These are phyloP conservation scores for Pseudorhiza aurosa DNA, from an alignment of 30 jellyfish, hydroid and myxozoan genomes.

Conservation along the genomic window DNA sequence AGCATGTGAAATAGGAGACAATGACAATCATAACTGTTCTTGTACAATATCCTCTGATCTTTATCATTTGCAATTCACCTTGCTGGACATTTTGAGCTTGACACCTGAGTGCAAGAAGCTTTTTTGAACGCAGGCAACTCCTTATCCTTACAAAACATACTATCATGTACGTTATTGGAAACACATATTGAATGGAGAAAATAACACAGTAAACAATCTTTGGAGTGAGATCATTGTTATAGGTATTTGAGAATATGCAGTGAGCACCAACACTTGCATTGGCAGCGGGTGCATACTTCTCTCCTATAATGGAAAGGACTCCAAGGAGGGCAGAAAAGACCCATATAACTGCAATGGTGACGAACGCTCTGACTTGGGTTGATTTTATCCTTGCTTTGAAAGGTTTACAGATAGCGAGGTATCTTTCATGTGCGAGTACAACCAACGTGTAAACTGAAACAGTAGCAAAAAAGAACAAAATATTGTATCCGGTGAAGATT, in stretches of 20 bases:
- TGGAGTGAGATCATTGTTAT: slow-evolving; percentile 52
- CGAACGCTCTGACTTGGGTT: slow-evolving; percentile 44
- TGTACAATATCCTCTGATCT: slow-evolving; percentile 40
- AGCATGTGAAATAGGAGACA: slow-evolving; percentile 63
- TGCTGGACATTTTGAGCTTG: slow-evolving; percentile 45
- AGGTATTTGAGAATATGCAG: slow-evolving; percentile 69
- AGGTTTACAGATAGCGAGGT: slow-evolving; percentile 73
- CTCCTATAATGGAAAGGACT: slow-evolving; percentile 55
- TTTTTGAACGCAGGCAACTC: slow-evolving; percentile 32
- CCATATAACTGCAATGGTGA: slow-evolving; percentile 39
- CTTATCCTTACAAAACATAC: slow-evolving; percentile 53
- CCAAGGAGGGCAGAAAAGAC: slow-evolving; percentile 63
- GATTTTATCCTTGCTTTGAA: slow-evolving; percentile 54
- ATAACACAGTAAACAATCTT: slow-evolving; percentile 44
- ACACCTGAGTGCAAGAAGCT: slow-evolving; percentile 45
- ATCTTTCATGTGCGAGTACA: slow-evolving; percentile 75
- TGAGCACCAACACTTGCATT: slow-evolving; percentile 86
- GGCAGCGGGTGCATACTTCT: slow-evolving; percentile 43
- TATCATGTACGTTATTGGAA: slow-evolving; percentile 62
- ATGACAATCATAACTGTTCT: slow-evolving; percentile 67
- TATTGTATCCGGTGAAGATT: slow-evolving; percentile 68
- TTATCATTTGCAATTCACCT: slow-evolving; percentile 54
- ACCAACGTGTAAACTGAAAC: slow-evolving; percentile 78
- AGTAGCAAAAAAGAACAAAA: slow-evolving; percentile 79
- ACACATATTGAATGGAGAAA: slow-evolving; percentile 54